phyloP scores from a whole-genome alignment of 1,140 invertebrate genomes.

The Drusus annulatus region DNA sequence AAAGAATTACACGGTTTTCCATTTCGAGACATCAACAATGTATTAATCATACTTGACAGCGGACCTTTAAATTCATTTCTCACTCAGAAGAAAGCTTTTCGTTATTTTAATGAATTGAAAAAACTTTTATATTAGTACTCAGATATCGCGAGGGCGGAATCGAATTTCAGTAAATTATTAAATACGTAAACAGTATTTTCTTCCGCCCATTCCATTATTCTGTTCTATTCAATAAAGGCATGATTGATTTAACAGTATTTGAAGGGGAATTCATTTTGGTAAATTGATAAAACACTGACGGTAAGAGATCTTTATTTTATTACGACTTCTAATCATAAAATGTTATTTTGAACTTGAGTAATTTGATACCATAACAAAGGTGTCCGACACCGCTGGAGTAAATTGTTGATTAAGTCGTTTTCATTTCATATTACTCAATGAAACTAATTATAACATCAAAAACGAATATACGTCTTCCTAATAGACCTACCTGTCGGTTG shows the following conservation, averaged over 20 bases:
- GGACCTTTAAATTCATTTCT: neutral
- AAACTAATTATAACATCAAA: too few relatives aligned
- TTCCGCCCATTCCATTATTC: neutral
- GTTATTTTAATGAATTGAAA: neutral
- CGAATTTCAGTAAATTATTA: slow-evolving; percentile 8
- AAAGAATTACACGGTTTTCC: neutral
- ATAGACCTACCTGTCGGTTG: too few relatives aligned
- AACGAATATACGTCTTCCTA: too few relatives aligned
- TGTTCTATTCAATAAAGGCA: slow-evolving; percentile 2
- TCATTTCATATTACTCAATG: too few relatives aligned
- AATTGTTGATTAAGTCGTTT: too few relatives aligned
- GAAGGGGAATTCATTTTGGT: slow-evolving; percentile 4
- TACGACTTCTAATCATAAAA: too few relatives aligned
- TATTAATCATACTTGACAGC: slow-evolving; percentile 1
- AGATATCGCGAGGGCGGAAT: slow-evolving; percentile 5
- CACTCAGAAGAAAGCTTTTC: neutral
- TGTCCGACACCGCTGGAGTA: too few relatives aligned
- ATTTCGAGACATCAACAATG: slow-evolving; percentile 1
- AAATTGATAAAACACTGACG: neutral
- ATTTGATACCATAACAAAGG: too few relatives aligned
- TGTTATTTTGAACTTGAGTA: too few relatives aligned
- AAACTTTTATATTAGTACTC: neutral
- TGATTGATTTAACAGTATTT: slow-evolving; percentile 13
- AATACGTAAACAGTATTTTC: slow-evolving; percentile 13
- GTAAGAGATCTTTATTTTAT: neutral